A percentile compares a stretch with the other conserved stretches of the same genome.
Conservation (phyloP, 2,113 vertebrate genomes). For the Paralichthys olivaceus region DNA sequence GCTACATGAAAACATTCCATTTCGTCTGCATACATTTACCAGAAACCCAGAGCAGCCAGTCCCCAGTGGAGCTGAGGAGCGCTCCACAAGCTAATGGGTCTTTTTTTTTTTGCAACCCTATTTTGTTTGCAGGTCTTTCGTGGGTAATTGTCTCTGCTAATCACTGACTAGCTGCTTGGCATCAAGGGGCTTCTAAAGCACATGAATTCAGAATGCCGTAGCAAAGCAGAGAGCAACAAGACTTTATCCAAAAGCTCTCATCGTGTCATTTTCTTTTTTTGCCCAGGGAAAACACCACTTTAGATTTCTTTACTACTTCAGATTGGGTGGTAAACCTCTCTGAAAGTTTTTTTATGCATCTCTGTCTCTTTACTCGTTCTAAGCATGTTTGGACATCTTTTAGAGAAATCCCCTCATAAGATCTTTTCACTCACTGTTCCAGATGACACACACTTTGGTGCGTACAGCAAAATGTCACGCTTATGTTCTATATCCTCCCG, state of each 20-base stretch:
- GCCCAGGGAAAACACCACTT: not conserved
- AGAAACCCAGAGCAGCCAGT: slow-evolving; percentile 48
- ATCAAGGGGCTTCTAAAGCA: slow-evolving; percentile 54
- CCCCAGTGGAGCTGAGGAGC: slow-evolving; percentile 49
- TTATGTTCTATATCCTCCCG: slow-evolving; percentile 7
- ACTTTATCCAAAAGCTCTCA: slow-evolving; percentile 24
- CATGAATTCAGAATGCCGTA: slow-evolving; percentile 39
- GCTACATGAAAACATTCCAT: slow-evolving; percentile 64
- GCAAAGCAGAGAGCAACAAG: slow-evolving; percentile 30
- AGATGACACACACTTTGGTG: slow-evolving; percentile 38
- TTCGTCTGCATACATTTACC: slow-evolving; percentile 56
- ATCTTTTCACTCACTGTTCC: slow-evolving; percentile 25
- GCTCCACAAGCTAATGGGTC: slow-evolving; percentile 67
- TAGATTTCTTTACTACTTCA: not conserved
- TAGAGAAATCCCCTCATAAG: slow-evolving; percentile 18
- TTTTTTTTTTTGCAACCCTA: slow-evolving; percentile 70
- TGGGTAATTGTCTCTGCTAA: slow-evolving; percentile 72
- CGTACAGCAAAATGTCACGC: slow-evolving; percentile 32
- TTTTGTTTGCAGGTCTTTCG: slow-evolving; percentile 64
- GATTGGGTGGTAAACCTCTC: slow-evolving; percentile 2
- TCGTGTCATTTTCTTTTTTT: not conserved
- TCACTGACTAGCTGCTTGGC: slow-evolving; percentile 65
- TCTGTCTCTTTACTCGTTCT: slow-evolving; percentile 9
- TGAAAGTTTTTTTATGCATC: slow-evolving; percentile 8
- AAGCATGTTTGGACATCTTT: slow-evolving; percentile 1